phyloP scores from a whole-genome alignment of 2,797 vertebrate species.

The Parotocinclus haroldoi region DNA sequence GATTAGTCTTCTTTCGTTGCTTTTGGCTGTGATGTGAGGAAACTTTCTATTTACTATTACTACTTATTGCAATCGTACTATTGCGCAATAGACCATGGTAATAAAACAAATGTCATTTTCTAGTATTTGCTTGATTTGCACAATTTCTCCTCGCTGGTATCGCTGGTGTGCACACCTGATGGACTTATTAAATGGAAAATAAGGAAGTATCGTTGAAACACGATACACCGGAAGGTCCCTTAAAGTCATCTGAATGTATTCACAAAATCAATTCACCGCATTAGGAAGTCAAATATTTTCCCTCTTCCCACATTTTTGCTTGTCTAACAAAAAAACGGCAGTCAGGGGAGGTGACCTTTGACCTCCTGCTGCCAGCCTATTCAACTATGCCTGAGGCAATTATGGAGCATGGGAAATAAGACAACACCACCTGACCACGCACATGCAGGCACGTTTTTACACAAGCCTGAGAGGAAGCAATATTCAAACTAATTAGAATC shows the following conservation, averaged over 20 bases:
- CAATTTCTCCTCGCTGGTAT: no score
- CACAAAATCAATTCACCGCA: neutral
- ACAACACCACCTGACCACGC: slow-evolving; percentile 19
- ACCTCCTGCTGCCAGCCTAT: slow-evolving; percentile 16
- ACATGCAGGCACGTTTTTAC: neutral
- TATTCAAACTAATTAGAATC: neutral
- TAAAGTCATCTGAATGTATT: slow-evolving; percentile 16
- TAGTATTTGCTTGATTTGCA: no score
- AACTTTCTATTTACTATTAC: no score
- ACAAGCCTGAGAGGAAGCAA: neutral
- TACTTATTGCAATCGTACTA: no score
- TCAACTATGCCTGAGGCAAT: slow-evolving; percentile 23
- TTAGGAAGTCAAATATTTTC: slow-evolving; percentile 2
- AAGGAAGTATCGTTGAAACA: neutral
- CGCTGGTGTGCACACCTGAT: no score
- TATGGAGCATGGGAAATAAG: slow-evolving; percentile 32
- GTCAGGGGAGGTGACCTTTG: slow-evolving; percentile 32
- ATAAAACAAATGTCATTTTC: no score
- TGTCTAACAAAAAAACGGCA: slow-evolving; percentile 29
- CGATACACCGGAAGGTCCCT: neutral
- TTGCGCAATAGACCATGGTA: no score
- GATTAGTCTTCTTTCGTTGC: no score
- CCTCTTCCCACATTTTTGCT: slow-evolving; percentile 23
- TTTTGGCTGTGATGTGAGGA: no score
- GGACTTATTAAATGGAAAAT: no score